phyloP scores from a whole-genome alignment of 2,113 vertebrate species.

The Megaleporinus macrocephalus region DNA sequence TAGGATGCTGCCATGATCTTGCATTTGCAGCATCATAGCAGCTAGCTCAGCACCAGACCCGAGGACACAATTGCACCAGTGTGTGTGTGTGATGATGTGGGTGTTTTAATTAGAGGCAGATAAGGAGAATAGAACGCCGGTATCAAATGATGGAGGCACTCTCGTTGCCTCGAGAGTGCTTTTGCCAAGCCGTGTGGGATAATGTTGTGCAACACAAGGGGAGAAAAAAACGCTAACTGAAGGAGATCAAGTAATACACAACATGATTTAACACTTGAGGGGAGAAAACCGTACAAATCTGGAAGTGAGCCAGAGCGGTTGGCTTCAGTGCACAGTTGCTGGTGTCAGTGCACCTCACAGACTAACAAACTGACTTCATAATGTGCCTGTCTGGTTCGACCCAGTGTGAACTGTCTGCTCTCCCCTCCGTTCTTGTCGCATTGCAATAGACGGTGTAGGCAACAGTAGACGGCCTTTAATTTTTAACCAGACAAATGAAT shows the following conservation, averaged over 20 bases:
- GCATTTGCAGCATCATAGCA: slow-evolving; percentile 19
- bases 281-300: neutral
- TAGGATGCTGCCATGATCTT: neutral
- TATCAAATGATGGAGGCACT: neutral
- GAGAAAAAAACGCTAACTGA: neutral
- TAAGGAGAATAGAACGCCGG: neutral
- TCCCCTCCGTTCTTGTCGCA: slow-evolving; percentile 11
- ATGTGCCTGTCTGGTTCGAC: slow-evolving; percentile 17
- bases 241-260: neutral
- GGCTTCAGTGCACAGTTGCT: neutral
- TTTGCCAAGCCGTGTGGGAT: neutral
- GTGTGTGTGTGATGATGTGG: neutral
- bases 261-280: slow-evolving; percentile 8
- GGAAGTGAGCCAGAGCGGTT: slow-evolving; percentile 9
- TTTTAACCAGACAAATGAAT: slow-evolving; percentile 53
- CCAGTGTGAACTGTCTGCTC: slow-evolving; percentile 21
- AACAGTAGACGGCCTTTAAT: slow-evolving; percentile 47
- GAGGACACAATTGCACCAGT: neutral
- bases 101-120: slow-evolving; percentile 21
- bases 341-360: slow-evolving; percentile 22
- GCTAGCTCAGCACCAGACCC: neutral
- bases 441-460: slow-evolving; percentile 26
- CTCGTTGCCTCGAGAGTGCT: neutral
- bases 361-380: slow-evolving; percentile 29
- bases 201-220: neutral